Percentiles rank a stretch among this genome's conserved stretches.
Conservation (phyloP, 1,140 invertebrate genomes). For the Wasmannia auropunctata region DNA sequence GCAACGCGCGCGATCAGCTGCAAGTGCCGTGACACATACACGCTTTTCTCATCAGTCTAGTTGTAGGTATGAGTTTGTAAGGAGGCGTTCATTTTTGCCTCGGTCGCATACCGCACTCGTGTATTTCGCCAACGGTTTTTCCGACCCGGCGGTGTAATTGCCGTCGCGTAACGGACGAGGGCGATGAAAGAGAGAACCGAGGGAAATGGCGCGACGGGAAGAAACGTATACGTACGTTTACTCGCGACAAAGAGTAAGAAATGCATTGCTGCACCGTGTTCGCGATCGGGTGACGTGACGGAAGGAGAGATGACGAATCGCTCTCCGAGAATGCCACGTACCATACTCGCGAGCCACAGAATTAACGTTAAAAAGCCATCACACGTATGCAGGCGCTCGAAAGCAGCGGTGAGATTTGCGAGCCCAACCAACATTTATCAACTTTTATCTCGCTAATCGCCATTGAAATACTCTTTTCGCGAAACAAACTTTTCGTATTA, state of each 20-base stretch:
- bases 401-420: background rate
- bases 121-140: constrained; percentile 75
- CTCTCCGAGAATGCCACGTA: constrained; percentile 8
- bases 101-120: constrained; percentile 72
- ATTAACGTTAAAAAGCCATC: background rate
- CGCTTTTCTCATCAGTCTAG: constrained; percentile 18
- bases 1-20: constrained; percentile 23
- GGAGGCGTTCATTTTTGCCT: constrained; percentile 2
- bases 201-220: constrained; percentile 34
- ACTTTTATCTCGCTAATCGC: background rate
- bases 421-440: background rate
- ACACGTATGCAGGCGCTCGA: background rate
- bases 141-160: constrained; percentile 64
- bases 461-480: background rate
- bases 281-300: constrained; percentile 61
- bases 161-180: constrained; percentile 51
- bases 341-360: background rate
- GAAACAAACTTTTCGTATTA: background rate
- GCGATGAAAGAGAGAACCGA: constrained; percentile 10
- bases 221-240: constrained; percentile 34
- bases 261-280: constrained; percentile 78
- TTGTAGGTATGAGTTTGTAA: constrained; percentile 7
- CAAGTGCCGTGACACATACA: background rate
- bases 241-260: constrained; percentile 73
- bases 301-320: constrained; percentile 66